Evolutionary conservation across 2,888 invertebrate genomes (phyloP).

Genomic region (Mythimna vitellina): DNA sequence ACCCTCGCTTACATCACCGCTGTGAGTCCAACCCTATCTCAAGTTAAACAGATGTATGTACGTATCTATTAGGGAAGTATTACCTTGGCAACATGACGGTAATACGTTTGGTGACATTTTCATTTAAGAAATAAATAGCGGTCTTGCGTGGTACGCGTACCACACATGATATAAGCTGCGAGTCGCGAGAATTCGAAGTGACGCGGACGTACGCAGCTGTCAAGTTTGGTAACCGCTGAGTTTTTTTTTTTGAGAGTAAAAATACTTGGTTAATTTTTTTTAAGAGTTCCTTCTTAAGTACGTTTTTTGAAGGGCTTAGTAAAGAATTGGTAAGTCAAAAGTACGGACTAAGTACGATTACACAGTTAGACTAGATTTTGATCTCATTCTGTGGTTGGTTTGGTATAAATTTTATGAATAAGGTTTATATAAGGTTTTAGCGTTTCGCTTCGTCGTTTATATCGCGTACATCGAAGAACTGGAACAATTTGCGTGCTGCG

Average conservation of each 20-base stretch:
- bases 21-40: constrained; percentile 13
- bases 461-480: no score
- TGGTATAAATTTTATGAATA: background rate
- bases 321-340: background rate
- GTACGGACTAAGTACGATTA: background rate
- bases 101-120: constrained; percentile 58
- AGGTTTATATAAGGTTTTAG: no score
- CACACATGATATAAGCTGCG: background rate
- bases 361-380: background rate
- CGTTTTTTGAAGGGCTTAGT: background rate
- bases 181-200: constrained; percentile 10
- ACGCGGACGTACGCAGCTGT: background rate
- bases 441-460: no score
- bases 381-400: background rate
- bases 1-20: background rate
- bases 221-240: background rate
- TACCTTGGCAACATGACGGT: constrained; percentile 51
- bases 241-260: background rate
- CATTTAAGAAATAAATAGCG: constrained; percentile 57
- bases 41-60: constrained; percentile 57
- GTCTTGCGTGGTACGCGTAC: constrained; percentile 43
- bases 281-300: background rate
- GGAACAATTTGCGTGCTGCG: no score
- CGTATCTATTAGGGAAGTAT: constrained; percentile 59
- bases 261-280: background rate